phyloP scores from a whole-genome alignment of 2,888 invertebrate genomes.

The Metalampra italica region DNA sequence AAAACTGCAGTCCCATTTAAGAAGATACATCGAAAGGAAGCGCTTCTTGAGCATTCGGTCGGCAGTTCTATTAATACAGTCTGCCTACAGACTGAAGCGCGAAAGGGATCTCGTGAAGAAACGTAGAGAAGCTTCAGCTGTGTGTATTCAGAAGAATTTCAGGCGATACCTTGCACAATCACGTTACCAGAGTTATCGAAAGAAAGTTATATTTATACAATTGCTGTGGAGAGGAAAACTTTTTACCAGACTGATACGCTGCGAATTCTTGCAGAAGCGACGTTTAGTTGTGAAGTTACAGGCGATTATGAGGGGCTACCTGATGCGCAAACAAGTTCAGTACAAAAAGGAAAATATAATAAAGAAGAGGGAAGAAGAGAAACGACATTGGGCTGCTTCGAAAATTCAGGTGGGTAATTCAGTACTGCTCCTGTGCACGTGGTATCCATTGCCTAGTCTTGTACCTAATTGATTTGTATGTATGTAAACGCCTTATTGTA shows the following conservation, averaged over 20 bases:
- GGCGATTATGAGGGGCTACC: constrained; percentile 64
- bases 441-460: too few relatives aligned
- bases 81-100: constrained; percentile 48
- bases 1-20: constrained; percentile 38
- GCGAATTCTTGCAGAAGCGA: constrained; percentile 49
- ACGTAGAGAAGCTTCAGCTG: constrained; percentile 38
- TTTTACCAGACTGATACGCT: constrained; percentile 49
- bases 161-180: constrained; percentile 46
- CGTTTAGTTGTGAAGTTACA: constrained; percentile 52
- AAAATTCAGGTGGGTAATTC: constrained; percentile 78
- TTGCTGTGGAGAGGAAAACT: constrained; percentile 60
- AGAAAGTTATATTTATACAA: constrained; percentile 50
- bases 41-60: constrained; percentile 38
- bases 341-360: constrained; percentile 57
- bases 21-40: constrained; percentile 41
- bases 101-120: constrained; percentile 28
- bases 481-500: too few relatives aligned
- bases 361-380: constrained; percentile 57
- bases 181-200: constrained; percentile 37
- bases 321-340: constrained; percentile 66
- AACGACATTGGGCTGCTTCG: constrained; percentile 73
- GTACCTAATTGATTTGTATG: too few relatives aligned
- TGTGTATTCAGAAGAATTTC: constrained; percentile 53
- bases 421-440: too few relatives aligned
- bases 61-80: constrained; percentile 51